A percentile compares a stretch with the other conserved stretches of the same genome.
These are phyloP conservation scores for Natrix natrix DNA, from an alignment of 2,797 vertebrate genomes.

Conservation along the genomic window DNA sequence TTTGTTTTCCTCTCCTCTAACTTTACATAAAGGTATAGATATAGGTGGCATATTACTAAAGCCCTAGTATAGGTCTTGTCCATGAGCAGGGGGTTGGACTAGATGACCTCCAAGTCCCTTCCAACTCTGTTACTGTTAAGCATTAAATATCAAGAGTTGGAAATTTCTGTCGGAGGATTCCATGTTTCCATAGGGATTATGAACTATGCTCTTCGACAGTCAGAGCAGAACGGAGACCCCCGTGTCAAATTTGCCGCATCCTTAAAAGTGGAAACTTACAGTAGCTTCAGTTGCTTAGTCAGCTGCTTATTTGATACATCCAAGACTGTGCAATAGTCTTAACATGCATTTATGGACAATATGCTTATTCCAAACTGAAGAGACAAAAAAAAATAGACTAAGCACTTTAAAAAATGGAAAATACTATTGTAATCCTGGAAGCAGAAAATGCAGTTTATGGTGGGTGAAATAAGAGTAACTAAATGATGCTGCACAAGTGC, in stretches of 20 bases:
- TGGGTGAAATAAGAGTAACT: slow-evolving; percentile 58
- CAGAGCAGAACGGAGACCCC: neutral
- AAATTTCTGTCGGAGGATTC: neutral
- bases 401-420: slow-evolving; percentile 23
- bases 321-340: slow-evolving; percentile 26
- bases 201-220: neutral
- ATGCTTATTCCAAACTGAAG: slow-evolving; percentile 42
- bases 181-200: neutral
- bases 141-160: neutral
- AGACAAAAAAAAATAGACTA: slow-evolving; percentile 24
- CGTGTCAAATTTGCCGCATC: neutral
- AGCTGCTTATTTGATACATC: neutral
- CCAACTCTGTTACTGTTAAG: too few species aligned
- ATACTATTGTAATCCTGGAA: slow-evolving; percentile 18
- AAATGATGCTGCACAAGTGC: slow-evolving; percentile 39
- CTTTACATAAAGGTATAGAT: neutral
- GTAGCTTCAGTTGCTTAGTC: neutral
- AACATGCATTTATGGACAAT: slow-evolving; percentile 27
- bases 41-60: neutral
- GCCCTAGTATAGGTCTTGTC: too few species aligned
- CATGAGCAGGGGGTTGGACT: too few species aligned
- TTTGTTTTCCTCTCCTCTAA: neutral
- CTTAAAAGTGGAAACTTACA: neutral
- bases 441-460: slow-evolving; percentile 45
- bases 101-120: too few species aligned